Evolutionary conservation across 2,113 vertebrate genomes (phyloP), one percentile per base, ranked within the genome.

Genomic region (Perca fluviatilis): DNA sequence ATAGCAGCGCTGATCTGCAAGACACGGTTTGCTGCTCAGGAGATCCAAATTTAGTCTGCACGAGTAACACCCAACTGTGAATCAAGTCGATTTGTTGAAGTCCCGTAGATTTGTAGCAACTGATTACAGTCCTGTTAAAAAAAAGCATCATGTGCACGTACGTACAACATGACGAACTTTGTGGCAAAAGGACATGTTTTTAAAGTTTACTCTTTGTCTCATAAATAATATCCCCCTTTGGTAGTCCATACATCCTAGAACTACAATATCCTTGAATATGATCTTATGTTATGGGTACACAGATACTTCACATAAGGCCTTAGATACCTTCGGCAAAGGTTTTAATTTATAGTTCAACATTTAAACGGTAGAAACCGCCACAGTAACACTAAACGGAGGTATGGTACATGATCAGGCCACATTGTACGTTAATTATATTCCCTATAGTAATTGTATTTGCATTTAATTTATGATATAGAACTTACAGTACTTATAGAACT

Each of bases 31-130:
- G 40, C 43, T 63, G 64, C 62, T 79, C 76, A 73, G 82, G 71
- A 74, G 88, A 82, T 36, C 67, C 50, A 70, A 15, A 60, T 51
- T 64, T 1, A 4, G 73, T 58, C 36, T 33, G 43, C 47, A 23
- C 27, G 53, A 86, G 60, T 2, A 68, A 58, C 54, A 67, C 65
- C 1, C n/a, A 21, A 49, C 60, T 8, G 15, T 0, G 16, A 83
- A 25, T 77, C 56, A 49, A 78, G 79, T 66, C n/a, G 21, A 63
- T 30, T 66, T 11, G 27, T 23, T 43, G 10, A 62, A 60, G n/a
- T 68, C 40, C 12, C 43, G 11, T 13, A 62, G 30, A 57, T 56
- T 76, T 54, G 2, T 23, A 60, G 40, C 0, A 47, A 49, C 60
- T 51, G 74, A 58, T 76, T 71, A 65, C 0, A 0, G 65, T 30